Base-by-base conservation (phyloP, 64 coral and sea anemone species). In the Dendrophyllia cribrosa region DNA sequence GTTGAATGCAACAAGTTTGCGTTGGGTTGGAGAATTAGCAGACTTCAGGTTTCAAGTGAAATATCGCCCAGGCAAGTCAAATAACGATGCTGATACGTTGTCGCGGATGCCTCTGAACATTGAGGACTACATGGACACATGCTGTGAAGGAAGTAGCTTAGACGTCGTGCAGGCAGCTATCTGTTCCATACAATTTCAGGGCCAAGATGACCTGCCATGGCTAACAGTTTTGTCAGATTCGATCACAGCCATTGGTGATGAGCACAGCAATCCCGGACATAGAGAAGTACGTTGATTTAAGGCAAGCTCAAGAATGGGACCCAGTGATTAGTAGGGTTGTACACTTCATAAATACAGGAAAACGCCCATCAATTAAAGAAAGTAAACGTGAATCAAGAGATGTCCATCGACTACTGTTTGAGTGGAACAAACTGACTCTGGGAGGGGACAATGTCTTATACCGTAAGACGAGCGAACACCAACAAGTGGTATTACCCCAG, bases 361-460 rank as follows among this genome's bases (percentile, higher is more conserved):
- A 22, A 76, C 26, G 9, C 3, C 87, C 71, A 10, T 45, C 48
- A 26, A 17, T 59, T 7, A 77, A 59, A 34, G 48, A 89, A 25
- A 75, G 58, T 43, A 20, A 89, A n/a, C 13, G 12, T n/a, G 71
- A 89, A 73, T 61, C 72, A 45, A 34, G 23, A 4, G 52, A 7
- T 15, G 59, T 66, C 10, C 56, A 89, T 11, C n/a, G 19, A 46
- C 55, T 89, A 43, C 60, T 89, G 10, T 52, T 4, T 19, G 71
- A 89, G 71, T 89, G 72, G 71, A 51, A 89, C 14, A 89, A 89
- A 63, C 58, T 70, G 5, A 9, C 4, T 24, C 0, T 70, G 23
- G 23, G 23, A 23, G 4, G 21, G 7, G 23, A 70, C n/a, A 24
- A 11, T 24, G n/a, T 23, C 20, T 9, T 25, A n/a, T 43, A 70